Conservation (phyloP, 2,888 invertebrate genomes). For the Erebia aethiops region DNA sequence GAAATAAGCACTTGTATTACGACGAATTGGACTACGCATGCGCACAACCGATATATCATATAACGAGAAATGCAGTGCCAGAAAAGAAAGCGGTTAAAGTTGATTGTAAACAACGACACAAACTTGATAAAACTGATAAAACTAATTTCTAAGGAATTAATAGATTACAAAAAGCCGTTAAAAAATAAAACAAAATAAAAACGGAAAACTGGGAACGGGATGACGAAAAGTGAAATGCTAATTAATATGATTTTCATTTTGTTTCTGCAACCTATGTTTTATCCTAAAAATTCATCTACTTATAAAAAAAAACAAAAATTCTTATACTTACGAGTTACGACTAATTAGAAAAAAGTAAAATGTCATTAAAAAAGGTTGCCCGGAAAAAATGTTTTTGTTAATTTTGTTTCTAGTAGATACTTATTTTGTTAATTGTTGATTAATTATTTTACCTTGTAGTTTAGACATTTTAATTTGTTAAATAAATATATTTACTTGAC, state of each 20-base stretch:
- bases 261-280: too few species aligned
- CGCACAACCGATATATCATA: conserved; percentile 62
- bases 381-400: not conserved
- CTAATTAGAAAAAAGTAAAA: too few species aligned
- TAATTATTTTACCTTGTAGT: not conserved
- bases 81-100: conserved; percentile 57
- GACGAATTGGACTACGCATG: conserved; percentile 73
- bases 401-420: not conserved
- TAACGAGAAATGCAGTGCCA: conserved; percentile 58
- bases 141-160: conserved; percentile 47
- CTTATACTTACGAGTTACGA: too few species aligned
- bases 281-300: too few species aligned
- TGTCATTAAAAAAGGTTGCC: too few species aligned
- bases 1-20: conserved; percentile 82
- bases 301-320: too few species aligned
- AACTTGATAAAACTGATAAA: conserved; percentile 61
- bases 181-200: not conserved
- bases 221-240: too few species aligned
- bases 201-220: not conserved
- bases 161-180: not conserved
- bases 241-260: too few species aligned
- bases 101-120: conserved; percentile 64
- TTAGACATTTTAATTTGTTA: conserved; percentile 3
- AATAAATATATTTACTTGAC: not conserved
- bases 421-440: too few species aligned